Base-by-base conservation (phyloP, 2,888 invertebrate species). In the Bombyx huttoni region DNA sequence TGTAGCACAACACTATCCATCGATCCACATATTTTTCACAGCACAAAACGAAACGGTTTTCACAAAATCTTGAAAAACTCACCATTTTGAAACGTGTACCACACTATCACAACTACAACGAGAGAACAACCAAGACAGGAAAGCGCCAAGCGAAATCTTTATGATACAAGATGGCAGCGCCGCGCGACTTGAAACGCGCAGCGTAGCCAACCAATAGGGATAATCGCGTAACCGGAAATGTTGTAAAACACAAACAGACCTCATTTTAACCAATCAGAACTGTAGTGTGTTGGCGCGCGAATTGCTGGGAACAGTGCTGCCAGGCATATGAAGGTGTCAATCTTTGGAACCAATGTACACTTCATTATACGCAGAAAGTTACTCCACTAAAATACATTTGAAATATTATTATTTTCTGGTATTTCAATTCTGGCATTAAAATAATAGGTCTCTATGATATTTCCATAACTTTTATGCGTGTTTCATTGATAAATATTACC, bases 31-130 rank as follows among this genome's bases (percentile, higher is more conserved):
- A 67, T 64, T 66, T 70, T 78, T 68, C 76, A 60, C 65, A 58
- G 54, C 59, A 70, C 73, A 73, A 73, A 58, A 68, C 60, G 52
- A 55, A 67, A 62, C 65, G 62, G 59, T 72, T 82, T 80, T 67
- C 75, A 76, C 76, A 66, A 82, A 84, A 81, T 82, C 88, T 88
- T 84, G 83, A 68, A 84, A 84, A 87, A 86, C 89, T 88, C 85
- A 89, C 89, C 89, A 89, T 89, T 87, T 89, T 85, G 83, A 83
- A 83, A 88, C 86, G 86, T 84, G 87, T 84, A 83, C 80, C 76
- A 75, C 81, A 83, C 84, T 81, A 85, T 75, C 74, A 80, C 78
- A 67, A 83, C 78, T 79, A 80, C 72, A 78, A 40, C 40, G 40
- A 40, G 68, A 68, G 81, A 80, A 75, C 77, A 79, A 83, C 75